Evolutionary conservation across 2,888 invertebrate species (phyloP), one percentile per base, ranked within the genome.

Genomic region (Escarpia spicata): DNA sequence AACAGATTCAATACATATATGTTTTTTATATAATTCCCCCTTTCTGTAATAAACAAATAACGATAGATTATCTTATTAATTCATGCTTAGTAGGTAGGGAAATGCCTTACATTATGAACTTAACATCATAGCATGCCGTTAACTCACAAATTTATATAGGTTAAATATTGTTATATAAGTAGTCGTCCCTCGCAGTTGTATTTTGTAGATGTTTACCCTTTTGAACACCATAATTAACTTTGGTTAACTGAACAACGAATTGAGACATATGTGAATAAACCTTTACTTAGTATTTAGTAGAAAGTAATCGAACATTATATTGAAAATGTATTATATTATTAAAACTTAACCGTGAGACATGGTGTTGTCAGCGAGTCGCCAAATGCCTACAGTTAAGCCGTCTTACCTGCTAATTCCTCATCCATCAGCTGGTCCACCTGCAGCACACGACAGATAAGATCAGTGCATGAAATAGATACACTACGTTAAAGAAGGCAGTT

Each of bases 371-470:
- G 75, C 26, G n/a, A 75, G 75, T 75, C 75, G 26, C 6, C 26
- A 6, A 75, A 75, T 19, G 26, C 75, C 6, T 52, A 75, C 26
- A 26, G 19, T 26, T 4, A 75, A 75, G 2, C 6, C n/a, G 75
- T 75, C 75, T n/a, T 75, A 75, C 75, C 75, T 75, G 75, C 75
- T 75, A 75, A 75, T 75, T 75, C 75, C 19, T 75, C 75, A 26
- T 75, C 75, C 75, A 75, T 75, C 26, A 75, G 26, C n/a, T 75
- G 75, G 75, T 75, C 75, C 75, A 75, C 75, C 75, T 75, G 26
- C 75, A n/a, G 19, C 0, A 75, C 75, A 75, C 75, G n/a, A 75
- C 26, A 75, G 26, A 75, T 26, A n/a, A 26, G 19, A 75, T 75
- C 6, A 75, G 19, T 52, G 26, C 6, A 75, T 19, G 19, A 75